Conservation (phyloP, 2,888 invertebrate genomes). For the Tiliacea citrago region DNA sequence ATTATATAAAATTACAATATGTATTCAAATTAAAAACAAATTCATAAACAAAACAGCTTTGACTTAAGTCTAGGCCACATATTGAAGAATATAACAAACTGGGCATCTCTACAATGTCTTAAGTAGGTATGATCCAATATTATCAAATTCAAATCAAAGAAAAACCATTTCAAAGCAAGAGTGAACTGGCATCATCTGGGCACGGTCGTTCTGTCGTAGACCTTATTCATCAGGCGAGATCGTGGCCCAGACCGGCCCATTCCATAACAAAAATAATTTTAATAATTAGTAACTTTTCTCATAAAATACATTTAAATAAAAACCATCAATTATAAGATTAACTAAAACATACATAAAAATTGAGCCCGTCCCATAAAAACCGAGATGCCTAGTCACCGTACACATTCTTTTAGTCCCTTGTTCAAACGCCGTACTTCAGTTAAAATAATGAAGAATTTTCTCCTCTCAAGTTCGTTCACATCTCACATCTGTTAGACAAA, state of each 20-base stretch:
- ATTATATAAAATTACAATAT: no score
- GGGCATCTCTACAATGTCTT: background rate
- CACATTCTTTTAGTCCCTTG: background rate
- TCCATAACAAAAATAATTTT: no score
- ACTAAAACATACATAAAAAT: background rate
- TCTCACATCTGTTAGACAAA: slow-evolving; percentile 34
- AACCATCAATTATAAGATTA: background rate
- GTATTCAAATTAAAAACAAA: no score
- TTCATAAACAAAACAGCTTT: no score
- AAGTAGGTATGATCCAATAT: background rate
- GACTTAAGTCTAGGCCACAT: no score
- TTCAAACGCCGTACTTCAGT: slow-evolving; percentile 15
- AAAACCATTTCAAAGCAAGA: background rate
- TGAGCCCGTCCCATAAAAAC: background rate
- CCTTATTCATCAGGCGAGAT: background rate
- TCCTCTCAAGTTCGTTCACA: slow-evolving; percentile 36
- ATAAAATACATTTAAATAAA: background rate
- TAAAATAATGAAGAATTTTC: slow-evolving; percentile 45
- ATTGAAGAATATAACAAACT: background rate
- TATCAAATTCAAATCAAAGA: background rate
- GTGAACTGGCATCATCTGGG: no score
- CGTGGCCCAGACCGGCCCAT: background rate
- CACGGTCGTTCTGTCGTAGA: background rate
- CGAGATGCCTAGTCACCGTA: background rate
- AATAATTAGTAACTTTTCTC: no score